Base-by-base conservation (phyloP, 2,888 invertebrate species). In the Tetanocera ferruginea region DNA sequence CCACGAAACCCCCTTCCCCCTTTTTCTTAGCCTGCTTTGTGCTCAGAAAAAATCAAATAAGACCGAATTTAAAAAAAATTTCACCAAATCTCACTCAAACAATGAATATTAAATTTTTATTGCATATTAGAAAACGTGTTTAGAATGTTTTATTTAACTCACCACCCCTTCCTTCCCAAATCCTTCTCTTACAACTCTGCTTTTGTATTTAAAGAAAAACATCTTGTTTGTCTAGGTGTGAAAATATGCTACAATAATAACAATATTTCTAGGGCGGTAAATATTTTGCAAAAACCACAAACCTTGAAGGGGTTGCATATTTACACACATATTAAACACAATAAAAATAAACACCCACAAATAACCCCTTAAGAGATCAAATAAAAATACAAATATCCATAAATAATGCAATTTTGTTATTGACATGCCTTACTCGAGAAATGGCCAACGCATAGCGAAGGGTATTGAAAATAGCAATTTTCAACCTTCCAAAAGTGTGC, bases 161-260 rank as follows among this genome's bases (percentile, higher is more conserved):
- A 19, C 23, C 28, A 25, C 5, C 5, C 52, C 19, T 28, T 71
- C 49, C n/a, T 19, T 67, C 23, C 6, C 66, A 79, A 69, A 2
- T 11, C 43, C 14, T 43, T 43, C 43, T 43, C 14, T 43, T 43
- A 43, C 3, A 14, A 43, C 43, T 43, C 1, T 3, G 1, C 1
- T 43, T 43, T 43, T 74, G 70, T 76, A 74, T 69, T 57, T 57
- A 43, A n/a, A 64, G 67, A 17, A 64, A 70, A 79, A 80, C 66
- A 84, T 84, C 83, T 82, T 88, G 84, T 87, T 86, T 85, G 85
- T 84, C 80, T 86, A 87, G 87, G 88, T 88, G 88, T 85, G 80
- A 87, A 87, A 88, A 88, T 87, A 87, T 86, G 86, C 83, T 84
- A 82, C 83, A 79, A 85, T 78, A 81, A 85, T 82, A 81, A 82